Evolutionary conservation across 2,888 invertebrate species (phyloP), one percentile per base, ranked within the genome.

Genomic region (Ypsolopha scabrella): DNA sequence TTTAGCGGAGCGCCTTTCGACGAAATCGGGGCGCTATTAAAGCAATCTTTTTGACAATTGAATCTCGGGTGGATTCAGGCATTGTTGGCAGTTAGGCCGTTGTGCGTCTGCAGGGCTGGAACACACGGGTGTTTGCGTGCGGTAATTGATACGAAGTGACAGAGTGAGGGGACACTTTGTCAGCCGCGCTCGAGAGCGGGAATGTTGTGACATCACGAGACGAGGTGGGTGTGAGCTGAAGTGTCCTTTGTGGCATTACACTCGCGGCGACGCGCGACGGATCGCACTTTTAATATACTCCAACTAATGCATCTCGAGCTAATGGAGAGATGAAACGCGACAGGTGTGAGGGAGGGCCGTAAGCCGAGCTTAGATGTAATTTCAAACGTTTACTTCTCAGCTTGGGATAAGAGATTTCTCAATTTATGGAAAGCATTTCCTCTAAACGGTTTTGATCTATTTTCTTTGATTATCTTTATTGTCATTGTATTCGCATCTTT

Each of bases 121-220:
- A n/a, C 55, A 61, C 75, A 79, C 70, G 85, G 82, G 71, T 85
- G 85, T 83, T 85, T 85, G 83, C 80, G 75, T 77, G 83, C 75
- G 80, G 86, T 86, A 86, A 86, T 86, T 85, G 86, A 86, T 86
- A 85, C 79, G 73, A 81, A 83, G 81, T 82, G 86, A 86, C 86
- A 85, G 77, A 66, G 71, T 75, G 65, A 75, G 81, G 83, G 83
- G 80, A 69, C 72, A 73, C 74, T 72, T 68, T 71, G 70, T 62
- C 79, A 73, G 81, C 80, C 76, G 75, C 70, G 75, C 75, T 66
- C 62, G 65, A 72, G 75, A 73, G 73, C 68, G 72, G 76, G 75
- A 73, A 77, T 85, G 81, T 85, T 85, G 81, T 86, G 86, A 85
- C 85, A 82, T 85, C 70, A 70, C 76, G 74, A 80, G 76, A 77